Percentiles rank a stretch among this genome's conserved stretches.
phyloP scores from a whole-genome alignment of 2,797 vertebrate genomes.

The Neomorphus geoffroyi region DNA sequence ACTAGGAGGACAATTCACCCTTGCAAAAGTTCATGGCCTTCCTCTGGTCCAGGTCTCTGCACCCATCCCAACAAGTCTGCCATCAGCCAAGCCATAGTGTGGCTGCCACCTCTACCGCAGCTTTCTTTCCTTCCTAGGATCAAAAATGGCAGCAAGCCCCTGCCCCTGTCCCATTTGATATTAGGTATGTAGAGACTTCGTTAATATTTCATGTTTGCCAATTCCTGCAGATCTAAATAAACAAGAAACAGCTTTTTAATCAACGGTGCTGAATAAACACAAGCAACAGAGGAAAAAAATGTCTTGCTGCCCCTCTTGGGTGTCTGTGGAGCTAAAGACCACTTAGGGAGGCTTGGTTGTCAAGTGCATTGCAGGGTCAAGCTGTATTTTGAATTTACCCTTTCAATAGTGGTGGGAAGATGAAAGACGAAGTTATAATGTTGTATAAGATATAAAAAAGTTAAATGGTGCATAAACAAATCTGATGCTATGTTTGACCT shows the following conservation, averaged over 20 bases:
- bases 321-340: background rate
- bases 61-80: background rate
- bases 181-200: background rate
- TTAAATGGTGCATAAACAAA: constrained; percentile 36
- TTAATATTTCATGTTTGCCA: background rate
- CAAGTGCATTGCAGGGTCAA: background rate
- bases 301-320: background rate
- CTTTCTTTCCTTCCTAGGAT: background rate
- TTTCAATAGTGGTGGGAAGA: background rate
- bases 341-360: background rate
- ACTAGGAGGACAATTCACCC: background rate
- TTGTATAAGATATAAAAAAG: background rate
- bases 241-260: constrained; percentile 7
- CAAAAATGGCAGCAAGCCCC: background rate
- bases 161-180: background rate
- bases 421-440: background rate
- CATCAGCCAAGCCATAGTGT: background rate
- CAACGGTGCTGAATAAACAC: background rate
- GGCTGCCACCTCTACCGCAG: background rate
- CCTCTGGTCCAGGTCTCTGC: background rate
- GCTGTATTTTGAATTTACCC: background rate
- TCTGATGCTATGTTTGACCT: background rate
- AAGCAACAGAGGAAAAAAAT: background rate
- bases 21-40: background rate
- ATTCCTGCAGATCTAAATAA: background rate